Evolutionary conservation across 2,113 vertebrate genomes (phyloP), one percentile per base, ranked within the genome.

Genomic region (Aptenodytes forsteri): DNA sequence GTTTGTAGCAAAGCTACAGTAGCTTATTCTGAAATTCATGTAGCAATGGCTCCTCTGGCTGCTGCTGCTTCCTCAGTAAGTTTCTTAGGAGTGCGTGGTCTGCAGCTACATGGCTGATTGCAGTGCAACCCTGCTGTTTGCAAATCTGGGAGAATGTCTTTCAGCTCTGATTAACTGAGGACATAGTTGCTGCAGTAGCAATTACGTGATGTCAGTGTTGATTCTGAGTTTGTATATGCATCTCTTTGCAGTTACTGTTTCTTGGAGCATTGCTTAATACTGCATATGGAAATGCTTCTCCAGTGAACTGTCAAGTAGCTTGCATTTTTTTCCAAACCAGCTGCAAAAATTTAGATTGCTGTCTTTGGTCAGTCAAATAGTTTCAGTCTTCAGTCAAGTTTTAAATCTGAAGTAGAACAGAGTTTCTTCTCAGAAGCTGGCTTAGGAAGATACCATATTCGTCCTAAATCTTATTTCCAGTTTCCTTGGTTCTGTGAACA

Each of bases 71-170:
- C 26, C 47, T 80, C 26, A 19, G 4, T 3, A 25, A 30, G 26
- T 87, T 85, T 70, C n/a, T 32, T 7, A 11, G 52, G 47, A 9
- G 15, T 6, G 10, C 40, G 34, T 55, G 16, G 18, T 73, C 73
- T 82, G 40, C n/a, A 44, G 32, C 9, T 50, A 13, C 11, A 6
- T 0, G 2, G 46, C 16, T 52, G 70, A 21, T 11, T 27, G 40
- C 49, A 65, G 44, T 4, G 3, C 42, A 67, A 38, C 42, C 25
- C 55, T 50, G 32, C 42, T 87, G 27, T 30, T 59, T 50, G 59
- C 32, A 29, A 0, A 12, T 5, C 15, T 18, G 42, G 34, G 84
- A 30, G 49, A 50, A 40, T 20, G 9, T 67, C 0, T 0, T 22
- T 66, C 42, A 64, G 70, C 67, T 77, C 1, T 19, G 56, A 36